Base-by-base conservation (phyloP, 2,113 vertebrate species). In the Perca flavescens region DNA sequence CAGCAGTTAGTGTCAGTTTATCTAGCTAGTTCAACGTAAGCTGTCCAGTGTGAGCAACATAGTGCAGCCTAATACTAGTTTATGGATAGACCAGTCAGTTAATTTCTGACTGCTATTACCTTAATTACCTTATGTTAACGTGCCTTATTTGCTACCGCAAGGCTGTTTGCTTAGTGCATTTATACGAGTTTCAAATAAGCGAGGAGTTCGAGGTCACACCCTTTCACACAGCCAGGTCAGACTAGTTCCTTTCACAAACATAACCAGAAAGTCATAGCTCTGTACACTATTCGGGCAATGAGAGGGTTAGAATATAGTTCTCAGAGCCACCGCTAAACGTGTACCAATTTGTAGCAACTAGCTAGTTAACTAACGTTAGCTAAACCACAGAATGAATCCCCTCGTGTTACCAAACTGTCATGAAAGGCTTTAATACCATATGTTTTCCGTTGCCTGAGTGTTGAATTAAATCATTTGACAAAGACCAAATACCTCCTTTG, bases 1-100 rank as follows among this genome's bases (percentile, higher is more conserved):
- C 76, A 88, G 78, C 87, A 93, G 87, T 88, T 83, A 82, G 25
- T 83, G 79, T 84, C 82, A 85, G 0, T 85, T 77, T 65, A 17
- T 71, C 22, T 25, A 31, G 31, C 31, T 31, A n/a, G 56, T 3
- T 6, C 4, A 6, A 36, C 62, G 67, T 57, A 19, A 46, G 56
- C 28, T 54, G 60, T 69, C 21, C 36, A n/a, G 8, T 34, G 3
- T 22, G 36, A 40, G n/a, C 6, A 9, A 10, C 2, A 34, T 4
- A 5, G 2, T 34, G 10, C 36, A 63, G 46, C 16, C 28, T 34
- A 19, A 28, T 49, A 5, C 14, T 34, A 31, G 9, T 67, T 47
- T 14, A 17, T 19, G 0, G 3, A 22, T 1, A 21, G 1, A 31
- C 46, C 9, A 9, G 5, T 16, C 12, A 16, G 10, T 21, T 47